phyloP scores from a whole-genome alignment of 2,888 invertebrate genomes.

The Agelastica alni region DNA sequence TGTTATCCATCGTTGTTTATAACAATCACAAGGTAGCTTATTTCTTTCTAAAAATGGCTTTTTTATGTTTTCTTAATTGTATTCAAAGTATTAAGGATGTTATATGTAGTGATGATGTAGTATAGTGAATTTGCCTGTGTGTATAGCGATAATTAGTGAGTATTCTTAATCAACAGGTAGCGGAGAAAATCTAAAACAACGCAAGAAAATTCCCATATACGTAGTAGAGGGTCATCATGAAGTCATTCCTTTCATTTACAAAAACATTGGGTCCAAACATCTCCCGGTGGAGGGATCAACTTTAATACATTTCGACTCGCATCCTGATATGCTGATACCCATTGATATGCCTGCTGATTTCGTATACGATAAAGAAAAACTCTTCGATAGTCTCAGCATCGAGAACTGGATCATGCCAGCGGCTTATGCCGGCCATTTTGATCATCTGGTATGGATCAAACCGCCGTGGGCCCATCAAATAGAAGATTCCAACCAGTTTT shows the following conservation, averaged over 20 bases:
- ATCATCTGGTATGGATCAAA: slow-evolving; percentile 81
- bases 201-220: slow-evolving; percentile 72
- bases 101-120: no score
- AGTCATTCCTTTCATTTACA: slow-evolving; percentile 76
- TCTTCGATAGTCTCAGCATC: slow-evolving; percentile 76
- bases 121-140: no score
- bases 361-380: slow-evolving; percentile 72
- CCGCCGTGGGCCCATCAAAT: slow-evolving; percentile 91
- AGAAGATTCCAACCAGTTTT: slow-evolving; percentile 66
- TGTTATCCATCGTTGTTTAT: no score
- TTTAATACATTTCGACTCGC: slow-evolving; percentile 87
- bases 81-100: no score
- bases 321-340: slow-evolving; percentile 89
- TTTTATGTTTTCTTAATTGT: no score
- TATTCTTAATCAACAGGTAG: slow-evolving; percentile 45
- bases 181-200: slow-evolving; percentile 54
- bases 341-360: slow-evolving; percentile 74
- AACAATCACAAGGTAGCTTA: no score
- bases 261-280: slow-evolving; percentile 78
- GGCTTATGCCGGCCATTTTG: slow-evolving; percentile 82
- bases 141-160: no score
- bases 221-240: slow-evolving; percentile 82
- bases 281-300: slow-evolving; percentile 76
- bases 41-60: no score
- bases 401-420: slow-evolving; percentile 94